Conservation (phyloP, 1,140 invertebrate species). For the Drosophila guanche region DNA sequence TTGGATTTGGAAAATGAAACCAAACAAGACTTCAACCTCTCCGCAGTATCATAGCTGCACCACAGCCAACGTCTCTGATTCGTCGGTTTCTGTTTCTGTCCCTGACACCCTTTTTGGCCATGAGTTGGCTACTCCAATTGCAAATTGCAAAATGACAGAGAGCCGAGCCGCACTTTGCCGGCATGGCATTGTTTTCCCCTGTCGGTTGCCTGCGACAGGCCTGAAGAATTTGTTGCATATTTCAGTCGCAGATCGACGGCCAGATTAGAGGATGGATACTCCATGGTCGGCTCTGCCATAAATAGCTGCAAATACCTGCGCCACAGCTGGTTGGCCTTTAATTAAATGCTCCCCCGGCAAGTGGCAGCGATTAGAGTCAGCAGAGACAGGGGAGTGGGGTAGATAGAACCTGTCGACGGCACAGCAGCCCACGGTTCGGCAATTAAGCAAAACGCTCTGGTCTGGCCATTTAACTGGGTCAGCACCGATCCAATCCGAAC, state of each 20-base stretch:
- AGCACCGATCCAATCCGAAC: conserved; percentile 38
- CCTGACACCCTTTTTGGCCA: conserved; percentile 40
- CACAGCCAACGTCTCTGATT: neutral
- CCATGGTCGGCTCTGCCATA: conserved; percentile 39
- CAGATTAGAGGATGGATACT: conserved; percentile 32
- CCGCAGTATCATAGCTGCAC: neutral
- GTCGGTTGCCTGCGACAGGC: conserved; percentile 38
- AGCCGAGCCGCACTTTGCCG: conserved; percentile 11
- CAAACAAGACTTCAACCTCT: conserved; percentile 23
- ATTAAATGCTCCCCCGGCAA: conserved; percentile 59
- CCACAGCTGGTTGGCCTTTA: conserved; percentile 57
- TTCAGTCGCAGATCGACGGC: conserved; percentile 22
- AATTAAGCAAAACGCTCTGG: conserved; percentile 59
- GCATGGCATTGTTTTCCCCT: conserved; percentile 56
- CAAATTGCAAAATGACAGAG: conserved; percentile 65
- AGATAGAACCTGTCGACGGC: conserved; percentile 49
- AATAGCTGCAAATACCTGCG: conserved; percentile 41
- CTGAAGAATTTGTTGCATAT: conserved; percentile 54
- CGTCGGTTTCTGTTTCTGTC: conserved; percentile 17
- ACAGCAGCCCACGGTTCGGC: conserved; percentile 44
- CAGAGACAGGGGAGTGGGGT: neutral
- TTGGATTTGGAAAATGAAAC: conserved; percentile 53
- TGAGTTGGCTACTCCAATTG: conserved; percentile 57
- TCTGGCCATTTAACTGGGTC: conserved; percentile 44
- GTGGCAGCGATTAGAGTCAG: conserved; percentile 58